These are phyloP conservation scores for Edolisoma coerulescens DNA, from an alignment of 2,113 vertebrate species.

Conservation along the genomic window DNA sequence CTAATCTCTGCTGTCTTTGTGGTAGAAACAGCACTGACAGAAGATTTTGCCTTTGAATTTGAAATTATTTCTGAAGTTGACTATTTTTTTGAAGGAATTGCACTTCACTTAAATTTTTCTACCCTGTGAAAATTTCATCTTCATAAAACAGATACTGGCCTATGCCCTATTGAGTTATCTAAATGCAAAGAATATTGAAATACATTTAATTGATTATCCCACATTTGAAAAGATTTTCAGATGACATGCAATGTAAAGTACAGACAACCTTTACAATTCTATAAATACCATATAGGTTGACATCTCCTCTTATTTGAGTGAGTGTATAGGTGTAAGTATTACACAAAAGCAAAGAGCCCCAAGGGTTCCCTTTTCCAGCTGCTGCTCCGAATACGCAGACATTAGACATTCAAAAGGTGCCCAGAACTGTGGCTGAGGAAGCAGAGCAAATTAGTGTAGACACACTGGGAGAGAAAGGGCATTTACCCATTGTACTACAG, in stretches of 20 bases:
- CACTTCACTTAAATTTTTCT: not conserved
- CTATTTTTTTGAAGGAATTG: not conserved
- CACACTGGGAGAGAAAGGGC: not conserved
- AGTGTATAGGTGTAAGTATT: not conserved
- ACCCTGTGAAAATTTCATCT: not conserved
- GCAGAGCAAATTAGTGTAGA: not conserved
- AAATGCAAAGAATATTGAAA: not conserved
- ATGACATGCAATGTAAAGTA: not conserved
- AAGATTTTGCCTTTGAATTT: not conserved
- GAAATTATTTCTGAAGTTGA: not conserved
- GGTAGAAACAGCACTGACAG: not conserved
- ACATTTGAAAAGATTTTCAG: not conserved
- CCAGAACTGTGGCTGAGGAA: not conserved
- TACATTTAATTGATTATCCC: not conserved
- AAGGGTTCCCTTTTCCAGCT: not conserved
- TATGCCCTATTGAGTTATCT: not conserved
- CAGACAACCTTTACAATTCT: not conserved
- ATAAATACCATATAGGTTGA: not conserved
- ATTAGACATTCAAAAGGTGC: not conserved
- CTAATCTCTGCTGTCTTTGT: not conserved
- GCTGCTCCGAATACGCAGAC: accelerated
- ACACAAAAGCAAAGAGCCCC: not conserved
- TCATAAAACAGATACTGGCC: not conserved
- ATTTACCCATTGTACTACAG: not conserved
- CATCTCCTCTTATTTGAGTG: not conserved